phyloP scores from a whole-genome alignment of 2,888 invertebrate genomes.

The Rhyacophila evoluta region DNA sequence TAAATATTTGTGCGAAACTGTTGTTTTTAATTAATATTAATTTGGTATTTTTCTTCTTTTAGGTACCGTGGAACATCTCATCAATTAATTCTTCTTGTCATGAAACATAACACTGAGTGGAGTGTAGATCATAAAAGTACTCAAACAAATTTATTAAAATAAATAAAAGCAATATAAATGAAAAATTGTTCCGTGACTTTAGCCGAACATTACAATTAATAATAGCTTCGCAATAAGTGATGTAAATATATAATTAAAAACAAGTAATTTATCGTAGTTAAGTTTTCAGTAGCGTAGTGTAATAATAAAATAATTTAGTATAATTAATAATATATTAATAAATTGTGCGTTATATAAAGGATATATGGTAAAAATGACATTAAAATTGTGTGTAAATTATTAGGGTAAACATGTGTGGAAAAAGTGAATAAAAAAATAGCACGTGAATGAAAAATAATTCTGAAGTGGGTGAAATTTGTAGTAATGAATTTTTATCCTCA shows the following conservation, averaged over 20 bases:
- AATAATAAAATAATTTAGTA: background rate
- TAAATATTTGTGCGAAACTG: too few species aligned
- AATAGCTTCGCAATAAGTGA: background rate
- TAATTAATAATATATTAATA: background rate
- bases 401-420: background rate
- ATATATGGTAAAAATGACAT: background rate
- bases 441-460: background rate
- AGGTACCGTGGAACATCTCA: conserved; percentile 10
- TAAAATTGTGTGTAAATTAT: background rate
- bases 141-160: background rate
- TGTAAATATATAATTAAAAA: background rate
- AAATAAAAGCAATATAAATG: background rate
- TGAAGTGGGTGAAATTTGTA: background rate
- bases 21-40: too few species aligned
- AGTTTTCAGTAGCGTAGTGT: background rate
- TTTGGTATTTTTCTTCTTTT: background rate
- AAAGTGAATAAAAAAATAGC: background rate
- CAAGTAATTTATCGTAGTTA: background rate
- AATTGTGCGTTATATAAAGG: background rate
- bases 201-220: background rate
- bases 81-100: background rate
- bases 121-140: background rate
- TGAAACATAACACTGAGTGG: background rate
- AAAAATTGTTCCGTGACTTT: conserved; percentile 16
- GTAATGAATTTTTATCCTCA: background rate